phyloP scores from a whole-genome alignment of 64 coral and sea anemone genomes.

The Actinia equina region DNA sequence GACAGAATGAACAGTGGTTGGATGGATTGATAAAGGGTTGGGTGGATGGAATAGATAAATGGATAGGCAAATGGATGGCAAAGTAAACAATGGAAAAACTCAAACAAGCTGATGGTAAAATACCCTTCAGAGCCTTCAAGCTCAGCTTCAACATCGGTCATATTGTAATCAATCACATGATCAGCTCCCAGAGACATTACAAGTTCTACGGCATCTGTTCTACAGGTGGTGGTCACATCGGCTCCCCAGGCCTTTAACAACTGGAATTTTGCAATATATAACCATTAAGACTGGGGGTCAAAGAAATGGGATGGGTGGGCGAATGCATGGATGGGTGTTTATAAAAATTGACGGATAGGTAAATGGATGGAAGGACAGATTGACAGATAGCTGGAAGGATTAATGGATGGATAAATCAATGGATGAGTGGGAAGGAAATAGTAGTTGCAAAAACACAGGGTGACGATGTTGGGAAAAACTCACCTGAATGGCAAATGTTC shows the following conservation, averaged over 20 bases:
- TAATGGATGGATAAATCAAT: neutral
- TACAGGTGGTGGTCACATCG: constrained; percentile 66
- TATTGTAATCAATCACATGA: constrained; percentile 66
- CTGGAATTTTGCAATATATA: constrained; percentile 4
- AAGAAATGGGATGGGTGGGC: too few species aligned
- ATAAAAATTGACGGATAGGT: too few species aligned
- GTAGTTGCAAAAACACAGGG: neutral
- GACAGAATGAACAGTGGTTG: too few species aligned
- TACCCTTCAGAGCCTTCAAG: constrained; percentile 54
- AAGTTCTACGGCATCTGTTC: constrained; percentile 75
- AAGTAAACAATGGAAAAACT: neutral
- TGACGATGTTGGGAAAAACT: neutral
- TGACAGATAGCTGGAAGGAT: neutral
- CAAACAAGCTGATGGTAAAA: too few species aligned
- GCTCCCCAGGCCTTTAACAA: constrained; percentile 91
- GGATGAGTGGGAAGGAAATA: neutral
- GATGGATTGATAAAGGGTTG: too few species aligned
- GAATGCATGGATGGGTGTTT: too few species aligned
- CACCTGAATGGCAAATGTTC: constrained; percentile 88
- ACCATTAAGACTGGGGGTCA: too few species aligned
- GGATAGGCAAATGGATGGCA: neutral
- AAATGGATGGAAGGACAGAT: too few species aligned
- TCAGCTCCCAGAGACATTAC: constrained; percentile 77
- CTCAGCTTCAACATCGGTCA: constrained; percentile 38
- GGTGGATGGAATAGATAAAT: too few species aligned